Base-by-base conservation (phyloP, 2,797 vertebrate species). In the Syndactyla subalaris region DNA sequence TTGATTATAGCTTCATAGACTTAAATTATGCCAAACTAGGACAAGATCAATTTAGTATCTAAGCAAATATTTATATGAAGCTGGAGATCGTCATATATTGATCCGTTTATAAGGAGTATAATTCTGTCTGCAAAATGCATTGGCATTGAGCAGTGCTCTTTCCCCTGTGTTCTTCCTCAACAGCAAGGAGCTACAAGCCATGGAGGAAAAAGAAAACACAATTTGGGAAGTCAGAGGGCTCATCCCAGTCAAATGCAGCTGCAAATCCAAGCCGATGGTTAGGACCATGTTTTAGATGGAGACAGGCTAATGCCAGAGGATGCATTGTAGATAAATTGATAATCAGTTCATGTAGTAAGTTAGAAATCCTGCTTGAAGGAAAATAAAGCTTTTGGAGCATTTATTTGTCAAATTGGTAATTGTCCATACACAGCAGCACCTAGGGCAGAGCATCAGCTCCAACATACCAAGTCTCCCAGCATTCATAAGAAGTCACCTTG, bases 41-140 rank as follows among this genome's bases (percentile, higher is more conserved):
- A 95, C 92, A 91, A 95, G 76, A 92, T 95, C 96, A 97, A 96
- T 97, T 97, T 95, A 95, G 85, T 76, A 80, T 89, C 93, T 93
- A 92, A 96, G 91, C 85, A 95, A 96, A 97, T 93, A 93, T 97
- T 94, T 91, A 86, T 24, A 93, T 85, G 76, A 94, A 68, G 49
- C 38, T 76, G 76, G 45, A 97, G 93, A 92, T 41, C 92, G 94
- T 81, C 93, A 95, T 59, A 76, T 86, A 95, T 92, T 80, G 89
- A 76, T 96, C 93, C 2, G 0, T 71, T 96, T 97, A 94, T 94
- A 97, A 96, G 87, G 62, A 96, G 55, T 57, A 66, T 88, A 84
- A 71, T 95, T 92, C 92, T 87, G 43, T 51, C 51, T 91, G 83
- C 72, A 72, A 94, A 94, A 89, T 21, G 29, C 66, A 63, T 29